Evolutionary conservation across 2,888 invertebrate species (phyloP).

Genomic region (Ornithoptera priamus): DNA sequence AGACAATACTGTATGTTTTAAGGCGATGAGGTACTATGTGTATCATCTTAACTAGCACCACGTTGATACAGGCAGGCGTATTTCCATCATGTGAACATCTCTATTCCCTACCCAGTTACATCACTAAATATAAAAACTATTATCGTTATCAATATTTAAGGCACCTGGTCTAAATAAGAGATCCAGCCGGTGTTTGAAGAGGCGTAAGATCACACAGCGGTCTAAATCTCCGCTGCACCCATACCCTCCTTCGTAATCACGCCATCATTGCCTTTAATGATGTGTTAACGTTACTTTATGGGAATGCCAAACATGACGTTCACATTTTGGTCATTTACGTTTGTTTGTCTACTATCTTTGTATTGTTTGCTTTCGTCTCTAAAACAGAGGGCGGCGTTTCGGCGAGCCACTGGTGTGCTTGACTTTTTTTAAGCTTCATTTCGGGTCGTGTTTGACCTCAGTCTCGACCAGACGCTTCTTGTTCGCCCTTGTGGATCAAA

Average conservation of each 20-base stretch:
- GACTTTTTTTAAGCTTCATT: conserved; percentile 63
- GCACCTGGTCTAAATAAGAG: conserved; percentile 61
- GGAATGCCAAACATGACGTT: conserved; percentile 80
- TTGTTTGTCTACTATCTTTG: conserved; percentile 77
- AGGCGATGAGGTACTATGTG: too few relatives aligned
- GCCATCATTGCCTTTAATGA: conserved; percentile 80
- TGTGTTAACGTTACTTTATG: conserved; percentile 80
- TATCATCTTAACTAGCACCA: too few relatives aligned
- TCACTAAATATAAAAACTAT: conserved; percentile 24
- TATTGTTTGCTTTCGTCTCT: conserved; percentile 75
- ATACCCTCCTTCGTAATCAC: conserved; percentile 73
- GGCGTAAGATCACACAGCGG: conserved; percentile 74
- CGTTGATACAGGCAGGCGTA: too few relatives aligned
- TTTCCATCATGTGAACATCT: too few relatives aligned
- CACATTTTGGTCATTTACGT: conserved; percentile 80
- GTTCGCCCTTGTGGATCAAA: conserved; percentile 19
- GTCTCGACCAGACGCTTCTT: conserved; percentile 27
- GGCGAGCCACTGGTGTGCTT: conserved; percentile 67
- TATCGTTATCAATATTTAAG: conserved; percentile 37
- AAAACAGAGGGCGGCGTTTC: conserved; percentile 78
- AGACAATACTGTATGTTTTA: too few relatives aligned
- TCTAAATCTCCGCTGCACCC: conserved; percentile 64
- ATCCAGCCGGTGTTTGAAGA: conserved; percentile 61
- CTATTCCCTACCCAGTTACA: too few relatives aligned
- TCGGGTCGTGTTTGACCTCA: conserved; percentile 58